Evolutionary conservation across 2,113 vertebrate species (phyloP).

Genomic region (Paralichthys olivaceus): DNA sequence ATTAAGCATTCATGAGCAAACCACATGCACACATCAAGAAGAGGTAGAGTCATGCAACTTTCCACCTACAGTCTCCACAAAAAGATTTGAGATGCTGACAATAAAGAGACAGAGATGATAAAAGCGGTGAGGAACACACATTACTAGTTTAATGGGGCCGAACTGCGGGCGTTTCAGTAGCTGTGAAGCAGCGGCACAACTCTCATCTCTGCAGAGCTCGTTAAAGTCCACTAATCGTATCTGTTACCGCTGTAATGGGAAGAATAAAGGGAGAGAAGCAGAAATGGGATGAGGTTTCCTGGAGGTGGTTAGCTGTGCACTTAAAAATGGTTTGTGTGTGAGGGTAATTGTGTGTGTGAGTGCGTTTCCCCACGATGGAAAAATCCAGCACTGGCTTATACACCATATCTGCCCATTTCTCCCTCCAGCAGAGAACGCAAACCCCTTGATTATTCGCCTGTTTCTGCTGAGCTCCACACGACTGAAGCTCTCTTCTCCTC

Average conservation of each 20-base stretch:
- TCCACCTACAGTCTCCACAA: neutral
- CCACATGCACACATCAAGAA: neutral
- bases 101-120: constrained; percentile 21
- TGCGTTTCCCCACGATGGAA: neutral
- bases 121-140: constrained; percentile 19
- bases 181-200: constrained; percentile 47
- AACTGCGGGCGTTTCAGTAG: constrained; percentile 57
- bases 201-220: constrained; percentile 76
- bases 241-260: constrained; percentile 62
- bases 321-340: constrained; percentile 25
- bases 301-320: constrained; percentile 46
- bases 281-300: constrained; percentile 52
- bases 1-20: no score
- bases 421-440: constrained; percentile 44
- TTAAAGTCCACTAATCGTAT: constrained; percentile 74
- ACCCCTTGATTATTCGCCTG: constrained; percentile 22
- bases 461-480: constrained; percentile 53
- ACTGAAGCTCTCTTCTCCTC: constrained; percentile 25
- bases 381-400: constrained; percentile 31
- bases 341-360: constrained; percentile 1
- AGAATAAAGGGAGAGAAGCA: constrained; percentile 53
- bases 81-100: constrained; percentile 12
- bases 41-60: neutral
- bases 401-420: constrained; percentile 35
- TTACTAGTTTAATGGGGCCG: constrained; percentile 24